Evolutionary conservation across 2,888 invertebrate species (phyloP), one percentile per base, ranked within the genome.

Genomic region (Incurvaria masculella): DNA sequence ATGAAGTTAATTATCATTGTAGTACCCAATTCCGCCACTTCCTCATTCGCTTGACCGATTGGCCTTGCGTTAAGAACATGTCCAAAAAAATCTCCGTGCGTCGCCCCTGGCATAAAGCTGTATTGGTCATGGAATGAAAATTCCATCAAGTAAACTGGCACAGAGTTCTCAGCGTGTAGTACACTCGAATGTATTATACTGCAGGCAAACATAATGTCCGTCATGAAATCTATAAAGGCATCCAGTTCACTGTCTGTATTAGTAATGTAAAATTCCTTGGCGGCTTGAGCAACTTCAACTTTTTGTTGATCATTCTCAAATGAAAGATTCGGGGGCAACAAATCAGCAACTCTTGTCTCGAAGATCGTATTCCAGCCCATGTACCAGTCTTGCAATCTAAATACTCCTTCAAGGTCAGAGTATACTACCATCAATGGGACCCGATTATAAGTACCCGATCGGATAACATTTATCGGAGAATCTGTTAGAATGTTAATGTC

Each of bases 41-140:
- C n/a, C n/a, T n/a, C n/a, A n/a, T n/a, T n/a, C n/a, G n/a, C n/a
- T n/a, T n/a, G n/a, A n/a, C n/a, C n/a, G n/a, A n/a, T n/a, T n/a
- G n/a, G n/a, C n/a, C n/a, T n/a, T n/a, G n/a, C n/a, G 10, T 47
- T 42, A 42, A 47, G 21, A 2, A 43, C 47, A 18, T 47, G 38
- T 4, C 33, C 20, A 11, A 41, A 42, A 19, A 47, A 33, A 27
- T 47, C 47, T 10, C 42, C 43, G 21, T 47, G 47, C 4, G 33
- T 21, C 4, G 43, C 47, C 10, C 20, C 43, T 4, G 14, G 10
- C 11, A 44, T 17, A 6, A 38, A 8, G 4, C 19, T 11, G 19
- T 17, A 21, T 41, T 42, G 1, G 21, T 42, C 47, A 21, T 20
- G 20, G 38, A 42, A 33, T 10, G 33, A 11, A 42, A 47, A 47